Evolutionary conservation across 2,113 vertebrate species (phyloP).

Genomic region (Scomber scombrus): DNA sequence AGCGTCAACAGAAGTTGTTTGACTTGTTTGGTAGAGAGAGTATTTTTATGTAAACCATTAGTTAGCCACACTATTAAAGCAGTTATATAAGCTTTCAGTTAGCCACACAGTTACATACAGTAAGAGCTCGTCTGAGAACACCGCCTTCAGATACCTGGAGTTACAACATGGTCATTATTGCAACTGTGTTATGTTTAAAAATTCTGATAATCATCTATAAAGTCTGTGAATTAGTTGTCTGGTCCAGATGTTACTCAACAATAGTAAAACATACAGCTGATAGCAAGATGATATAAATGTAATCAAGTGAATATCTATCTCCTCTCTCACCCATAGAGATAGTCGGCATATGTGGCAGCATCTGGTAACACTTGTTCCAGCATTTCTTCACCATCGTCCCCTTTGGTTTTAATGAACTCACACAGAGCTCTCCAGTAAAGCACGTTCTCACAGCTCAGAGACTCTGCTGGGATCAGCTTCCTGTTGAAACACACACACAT

Average conservation of each 20-base stretch:
- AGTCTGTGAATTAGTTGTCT: not conserved
- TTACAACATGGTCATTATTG: slow-evolving; percentile 32
- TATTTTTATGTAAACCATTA: slow-evolving; percentile 1
- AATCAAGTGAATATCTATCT: not conserved
- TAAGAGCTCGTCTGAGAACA: slow-evolving; percentile 82
- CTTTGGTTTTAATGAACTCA: slow-evolving; percentile 92
- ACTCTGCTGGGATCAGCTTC: slow-evolving; percentile 89
- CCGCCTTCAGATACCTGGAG: slow-evolving; percentile 71
- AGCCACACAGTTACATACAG: slow-evolving; percentile 65
- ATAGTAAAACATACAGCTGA: not conserved
- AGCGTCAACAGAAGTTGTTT: not conserved
- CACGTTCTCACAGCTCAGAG: slow-evolving; percentile 91
- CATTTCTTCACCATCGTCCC: slow-evolving; percentile 91
- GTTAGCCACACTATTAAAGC: slow-evolving; percentile 1
- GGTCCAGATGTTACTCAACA: not conserved
- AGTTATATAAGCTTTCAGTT: slow-evolving; percentile 11
- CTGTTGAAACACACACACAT: slow-evolving; percentile 76
- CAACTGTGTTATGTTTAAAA: not conserved
- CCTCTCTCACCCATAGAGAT: slow-evolving; percentile 89
- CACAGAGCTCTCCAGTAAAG: slow-evolving; percentile 93
- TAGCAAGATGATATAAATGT: not conserved
- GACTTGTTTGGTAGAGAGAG: not conserved
- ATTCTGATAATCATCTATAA: not conserved
- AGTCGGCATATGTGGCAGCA: slow-evolving; percentile 89
- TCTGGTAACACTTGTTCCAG: slow-evolving; percentile 93